These are phyloP conservation scores for Teinopalpus imperialis DNA, from an alignment of 2,888 invertebrate species.

Conservation along the genomic window DNA sequence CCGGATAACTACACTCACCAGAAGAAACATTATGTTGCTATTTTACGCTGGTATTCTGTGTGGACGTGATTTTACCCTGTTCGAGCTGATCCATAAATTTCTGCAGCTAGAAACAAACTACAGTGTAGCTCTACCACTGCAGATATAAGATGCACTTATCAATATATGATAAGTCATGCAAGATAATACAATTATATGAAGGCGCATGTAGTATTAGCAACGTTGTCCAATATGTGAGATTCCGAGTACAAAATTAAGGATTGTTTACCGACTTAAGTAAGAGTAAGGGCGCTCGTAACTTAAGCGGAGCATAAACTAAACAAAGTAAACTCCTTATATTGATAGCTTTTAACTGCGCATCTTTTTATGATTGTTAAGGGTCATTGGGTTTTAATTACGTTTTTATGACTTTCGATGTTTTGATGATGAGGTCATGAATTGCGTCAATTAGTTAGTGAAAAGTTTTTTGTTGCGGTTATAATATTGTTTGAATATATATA, in stretches of 20 bases:
- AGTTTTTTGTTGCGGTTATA: no score
- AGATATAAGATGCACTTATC: no score
- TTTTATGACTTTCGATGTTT: conserved; percentile 28
- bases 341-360: conserved; percentile 33
- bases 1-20: no score
- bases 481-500: no score
- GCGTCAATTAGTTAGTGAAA: no score
- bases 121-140: no score
- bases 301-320: conserved; percentile 34
- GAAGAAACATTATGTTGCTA: no score
- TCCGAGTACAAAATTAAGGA: conserved; percentile 15
- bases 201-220: background rate
- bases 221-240: conserved; percentile 2
- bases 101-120: no score
- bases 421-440: conserved; percentile 1
- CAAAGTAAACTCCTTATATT: conserved; percentile 41
- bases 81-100: no score
- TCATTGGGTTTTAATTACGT: conserved; percentile 30
- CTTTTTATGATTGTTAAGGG: conserved; percentile 32
- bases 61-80: no score
- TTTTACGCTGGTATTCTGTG: no score
- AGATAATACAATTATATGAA: conserved; percentile 2
- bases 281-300: conserved; percentile 21
- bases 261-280: conserved; percentile 30
- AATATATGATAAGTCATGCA: background rate